Conservation (phyloP, 2,113 vertebrate genomes). For the Myotis davidii region DNA sequence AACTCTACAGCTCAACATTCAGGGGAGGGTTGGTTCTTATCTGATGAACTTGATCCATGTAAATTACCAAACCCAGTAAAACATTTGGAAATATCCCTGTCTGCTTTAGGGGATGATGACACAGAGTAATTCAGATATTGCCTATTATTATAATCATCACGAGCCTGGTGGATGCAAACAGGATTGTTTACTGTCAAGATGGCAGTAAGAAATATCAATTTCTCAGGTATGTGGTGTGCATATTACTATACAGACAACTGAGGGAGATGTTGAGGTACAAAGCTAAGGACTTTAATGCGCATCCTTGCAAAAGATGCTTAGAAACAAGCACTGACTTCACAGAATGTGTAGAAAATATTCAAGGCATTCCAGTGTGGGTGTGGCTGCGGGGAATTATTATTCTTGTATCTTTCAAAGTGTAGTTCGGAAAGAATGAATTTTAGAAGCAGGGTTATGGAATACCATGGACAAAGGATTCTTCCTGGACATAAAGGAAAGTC, state of each 20-base stretch:
- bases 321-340: not conserved
- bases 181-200: not conserved
- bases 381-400: not conserved
- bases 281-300: not conserved
- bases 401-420: not conserved
- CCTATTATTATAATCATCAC: not conserved
- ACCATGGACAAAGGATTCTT: not conserved
- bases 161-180: not conserved
- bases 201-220: not conserved
- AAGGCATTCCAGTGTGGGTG: not conserved
- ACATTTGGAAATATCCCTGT: slow-evolving; percentile 6
- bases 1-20: not conserved
- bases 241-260: not conserved
- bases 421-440: not conserved
- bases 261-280: not conserved
- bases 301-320: not conserved
- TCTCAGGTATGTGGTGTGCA: not conserved
- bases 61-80: not conserved
- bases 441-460: not conserved
- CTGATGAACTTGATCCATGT: not conserved
- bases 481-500: not conserved
- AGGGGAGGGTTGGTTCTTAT: not conserved
- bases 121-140: not conserved
- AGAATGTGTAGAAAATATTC: not conserved
- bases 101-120: not conserved